phyloP scores from a whole-genome alignment of 37 sponge, comb jelly and placozoan genomes.

The Geodia barretti region DNA sequence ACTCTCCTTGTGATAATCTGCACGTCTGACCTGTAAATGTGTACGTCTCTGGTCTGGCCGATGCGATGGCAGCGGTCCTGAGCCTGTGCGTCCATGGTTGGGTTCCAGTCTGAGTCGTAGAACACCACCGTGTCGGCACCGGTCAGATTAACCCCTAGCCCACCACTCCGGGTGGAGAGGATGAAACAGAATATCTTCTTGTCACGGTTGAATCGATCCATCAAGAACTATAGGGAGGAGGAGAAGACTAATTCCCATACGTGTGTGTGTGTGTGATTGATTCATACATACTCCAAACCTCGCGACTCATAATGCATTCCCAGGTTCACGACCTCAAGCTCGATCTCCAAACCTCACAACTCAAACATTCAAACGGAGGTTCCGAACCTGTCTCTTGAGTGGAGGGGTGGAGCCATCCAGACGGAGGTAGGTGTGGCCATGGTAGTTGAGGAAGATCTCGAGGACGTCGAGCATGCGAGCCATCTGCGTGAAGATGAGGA shows the following conservation, averaged over 20 bases:
- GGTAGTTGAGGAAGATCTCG: constrained; percentile 97
- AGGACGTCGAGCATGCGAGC: constrained; percentile 94
- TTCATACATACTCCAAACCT: not conserved
- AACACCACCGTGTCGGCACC: constrained; percentile 99
- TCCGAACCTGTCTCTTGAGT: constrained; percentile 80
- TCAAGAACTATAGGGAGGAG: constrained; percentile 65
- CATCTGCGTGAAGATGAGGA: constrained; percentile 98
- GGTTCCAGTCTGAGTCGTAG: constrained; percentile 99
- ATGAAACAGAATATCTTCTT: constrained; percentile 96
- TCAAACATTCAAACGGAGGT: not conserved
- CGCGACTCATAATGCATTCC: too few species aligned
- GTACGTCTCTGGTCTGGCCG: constrained; percentile 98
- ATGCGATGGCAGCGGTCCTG: constrained; percentile 99
- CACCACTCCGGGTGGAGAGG: constrained; percentile 98
- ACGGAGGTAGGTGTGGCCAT: constrained; percentile 95
- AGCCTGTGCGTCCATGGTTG: constrained; percentile 99
- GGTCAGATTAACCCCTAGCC: constrained; percentile 96
- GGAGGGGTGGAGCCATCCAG: constrained; percentile 95
- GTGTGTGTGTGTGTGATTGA: not conserved
- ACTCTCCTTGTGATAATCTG: not conserved
- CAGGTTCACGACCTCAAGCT: too few species aligned
- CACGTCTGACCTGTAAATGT: constrained; percentile 91
- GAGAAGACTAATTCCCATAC: not conserved
- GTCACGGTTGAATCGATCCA: constrained; percentile 97
- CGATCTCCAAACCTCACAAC: too few species aligned